phyloP scores from a whole-genome alignment of 2,113 vertebrate genomes.

The Chloropsis hardwickii region DNA sequence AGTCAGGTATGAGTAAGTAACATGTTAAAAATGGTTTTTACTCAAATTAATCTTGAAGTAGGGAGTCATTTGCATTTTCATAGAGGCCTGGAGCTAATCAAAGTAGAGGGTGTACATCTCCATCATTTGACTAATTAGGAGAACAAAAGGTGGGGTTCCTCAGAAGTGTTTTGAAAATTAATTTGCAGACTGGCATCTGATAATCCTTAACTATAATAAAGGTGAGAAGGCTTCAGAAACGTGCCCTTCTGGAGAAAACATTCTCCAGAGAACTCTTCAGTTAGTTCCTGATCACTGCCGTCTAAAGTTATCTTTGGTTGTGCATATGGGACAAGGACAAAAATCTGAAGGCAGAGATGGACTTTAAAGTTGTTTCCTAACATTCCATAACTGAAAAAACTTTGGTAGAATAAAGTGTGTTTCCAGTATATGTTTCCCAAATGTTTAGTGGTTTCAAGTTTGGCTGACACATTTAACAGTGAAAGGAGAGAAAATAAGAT shows the following conservation, averaged over 20 bases:
- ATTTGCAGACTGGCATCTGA: not conserved
- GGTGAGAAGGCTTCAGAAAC: not conserved
- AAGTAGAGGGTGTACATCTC: not conserved
- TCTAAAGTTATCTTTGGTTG: not conserved
- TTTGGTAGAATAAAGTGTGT: not conserved
- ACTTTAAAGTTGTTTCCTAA: not conserved
- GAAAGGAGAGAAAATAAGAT: not conserved
- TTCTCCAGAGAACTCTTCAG: not conserved
- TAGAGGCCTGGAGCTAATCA: not conserved
- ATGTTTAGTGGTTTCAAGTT: not conserved
- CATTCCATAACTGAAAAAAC: not conserved
- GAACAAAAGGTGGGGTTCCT: not conserved
- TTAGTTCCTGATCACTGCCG: not conserved
- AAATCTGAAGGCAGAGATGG: not conserved
- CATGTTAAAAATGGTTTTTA: not conserved
- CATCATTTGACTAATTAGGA: not conserved
- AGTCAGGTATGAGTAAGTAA: not conserved
- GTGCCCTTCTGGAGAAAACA: not conserved
- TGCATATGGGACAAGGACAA: not conserved
- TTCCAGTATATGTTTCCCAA: not conserved
- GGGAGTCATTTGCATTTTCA: not conserved
- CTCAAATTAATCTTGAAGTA: not conserved
- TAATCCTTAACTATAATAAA: not conserved
- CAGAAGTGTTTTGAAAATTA: not conserved
- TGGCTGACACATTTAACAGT: not conserved